Evolutionary conservation across 2,888 invertebrate genomes (phyloP), one percentile per base, ranked within the genome.

Genomic region (Limnephilus auricula): DNA sequence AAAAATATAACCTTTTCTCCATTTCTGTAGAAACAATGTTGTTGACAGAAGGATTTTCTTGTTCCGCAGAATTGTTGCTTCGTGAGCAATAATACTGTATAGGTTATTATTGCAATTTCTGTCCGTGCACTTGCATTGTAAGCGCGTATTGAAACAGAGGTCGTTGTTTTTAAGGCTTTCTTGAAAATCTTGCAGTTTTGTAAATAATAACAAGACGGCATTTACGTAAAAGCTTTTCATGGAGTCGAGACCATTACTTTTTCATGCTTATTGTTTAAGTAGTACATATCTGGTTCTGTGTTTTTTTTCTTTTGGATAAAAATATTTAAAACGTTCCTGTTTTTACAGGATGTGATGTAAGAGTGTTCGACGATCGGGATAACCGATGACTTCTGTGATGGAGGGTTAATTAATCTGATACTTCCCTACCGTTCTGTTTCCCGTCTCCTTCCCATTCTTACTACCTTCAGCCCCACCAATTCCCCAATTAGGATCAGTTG

Each of bases 21-120:
- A 65, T 65, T 65, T 65, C 65, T 65, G 9, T 9, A 25, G 25
- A 65, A 65, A 25, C 25, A 65, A 25, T 65, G 65, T n/a, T 65
- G 65, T 65, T 65, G 65, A 65, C 65, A 65, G 65, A 82, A 34
- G 25, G 34, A 34, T 31, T 82, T 82, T 82, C 82, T 34, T 32
- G 82, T 82, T 82, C n/a, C 9, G n/a, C 65, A 65, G 65, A 65
- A 65, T n/a, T 65, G 6, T 65, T 82, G 82, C 18, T 82, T 82
- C 34, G 32, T 82, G 82, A n/a, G 37, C 82, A 82, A 34, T 82
- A 34, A 34, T 34, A 82, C 37, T 34, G 18, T 4, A 34, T 82
- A 25, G 37, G 34, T 32, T 82, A 34, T 82, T 82, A 34, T 6
- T 82, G 37, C 82, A 15, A 82, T 82, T 82, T 82, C 82, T 82